phyloP scores from a whole-genome alignment of 1,140 invertebrate genomes.

The Laodelphax striatellus region DNA sequence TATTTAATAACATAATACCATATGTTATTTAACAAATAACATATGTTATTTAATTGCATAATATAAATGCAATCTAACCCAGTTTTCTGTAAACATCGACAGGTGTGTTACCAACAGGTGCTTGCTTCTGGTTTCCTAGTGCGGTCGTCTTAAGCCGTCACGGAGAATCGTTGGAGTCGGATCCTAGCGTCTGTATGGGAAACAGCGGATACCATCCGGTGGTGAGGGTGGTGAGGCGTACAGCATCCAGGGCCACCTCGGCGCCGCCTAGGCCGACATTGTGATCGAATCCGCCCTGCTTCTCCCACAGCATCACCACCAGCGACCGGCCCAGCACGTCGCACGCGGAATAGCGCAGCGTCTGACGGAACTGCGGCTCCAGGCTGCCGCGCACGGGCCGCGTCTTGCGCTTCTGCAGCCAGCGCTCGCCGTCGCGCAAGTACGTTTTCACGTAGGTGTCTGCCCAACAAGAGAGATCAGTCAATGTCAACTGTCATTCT shows the following conservation, averaged over 20 bases:
- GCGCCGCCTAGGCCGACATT: slow-evolving; percentile 77
- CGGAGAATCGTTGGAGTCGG: slow-evolving; percentile 57
- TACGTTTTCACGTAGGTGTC: slow-evolving; percentile 94
- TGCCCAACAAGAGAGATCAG: slow-evolving; percentile 25
- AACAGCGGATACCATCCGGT: slow-evolving; percentile 84
- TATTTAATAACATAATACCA: too few species aligned
- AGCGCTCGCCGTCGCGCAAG: slow-evolving; percentile 71
- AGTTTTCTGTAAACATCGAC: too few species aligned
- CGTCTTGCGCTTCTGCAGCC: slow-evolving; percentile 85
- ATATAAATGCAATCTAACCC: too few species aligned
- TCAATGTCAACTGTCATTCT: too few species aligned
- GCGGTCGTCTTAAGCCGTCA: slow-evolving; percentile 1
- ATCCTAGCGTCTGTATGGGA: slow-evolving; percentile 58
- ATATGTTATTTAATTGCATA: too few species aligned
- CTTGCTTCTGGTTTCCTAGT: too few species aligned
- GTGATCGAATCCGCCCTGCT: slow-evolving; percentile 73
- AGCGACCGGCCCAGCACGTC: slow-evolving; percentile 75
- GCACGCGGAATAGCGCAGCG: slow-evolving; percentile 71
- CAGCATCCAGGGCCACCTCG: slow-evolving; percentile 66
- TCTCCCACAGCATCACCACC: slow-evolving; percentile 82
- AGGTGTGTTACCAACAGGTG: too few species aligned
- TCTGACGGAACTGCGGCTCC: slow-evolving; percentile 77
- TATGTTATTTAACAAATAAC: too few species aligned
- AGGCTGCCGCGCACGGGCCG: slow-evolving; percentile 61
- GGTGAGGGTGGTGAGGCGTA: slow-evolving; percentile 63